These are phyloP conservation scores for Coregonus ussuriensis DNA, from an alignment of 2,797 vertebrate species.

Conservation along the genomic window DNA sequence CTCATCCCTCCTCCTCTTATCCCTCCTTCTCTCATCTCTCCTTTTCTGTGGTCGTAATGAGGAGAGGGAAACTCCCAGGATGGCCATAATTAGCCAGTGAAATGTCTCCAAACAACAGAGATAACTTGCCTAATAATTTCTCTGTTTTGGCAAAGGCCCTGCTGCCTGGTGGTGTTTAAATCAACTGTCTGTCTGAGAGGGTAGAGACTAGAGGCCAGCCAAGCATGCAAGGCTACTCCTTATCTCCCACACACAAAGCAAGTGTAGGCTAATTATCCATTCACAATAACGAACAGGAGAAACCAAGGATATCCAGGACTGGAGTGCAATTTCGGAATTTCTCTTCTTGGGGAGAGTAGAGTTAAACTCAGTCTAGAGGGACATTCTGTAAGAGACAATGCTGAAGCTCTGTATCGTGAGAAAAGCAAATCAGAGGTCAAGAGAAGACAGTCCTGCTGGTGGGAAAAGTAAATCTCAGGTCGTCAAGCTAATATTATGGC, in stretches of 20 bases:
- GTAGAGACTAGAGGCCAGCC: slow-evolving; percentile 21
- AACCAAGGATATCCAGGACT: slow-evolving; percentile 37
- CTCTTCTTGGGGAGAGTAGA: slow-evolving; percentile 18
- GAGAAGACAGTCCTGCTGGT: slow-evolving; percentile 62
- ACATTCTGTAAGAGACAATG: neutral
- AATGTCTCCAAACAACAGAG: slow-evolving; percentile 54
- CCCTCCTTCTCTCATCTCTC: neutral
- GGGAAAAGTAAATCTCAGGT: slow-evolving; percentile 74
- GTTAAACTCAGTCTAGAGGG: slow-evolving; percentile 12
- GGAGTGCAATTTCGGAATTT: slow-evolving; percentile 57
- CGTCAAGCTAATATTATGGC: slow-evolving; percentile 51
- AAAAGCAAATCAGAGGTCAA: slow-evolving; percentile 65
- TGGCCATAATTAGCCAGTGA: slow-evolving; percentile 53
- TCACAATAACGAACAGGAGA: slow-evolving; percentile 32
- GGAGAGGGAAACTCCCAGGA: slow-evolving; percentile 28
- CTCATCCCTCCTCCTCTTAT: slow-evolving; percentile 18
- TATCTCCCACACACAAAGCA: slow-evolving; percentile 52
- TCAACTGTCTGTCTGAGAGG: slow-evolving; percentile 14
- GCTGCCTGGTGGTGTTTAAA: slow-evolving; percentile 39
- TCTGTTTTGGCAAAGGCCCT: slow-evolving; percentile 46
- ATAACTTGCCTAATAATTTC: slow-evolving; percentile 55
- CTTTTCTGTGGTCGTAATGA: slow-evolving; percentile 16
- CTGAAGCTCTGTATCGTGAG: slow-evolving; percentile 49
- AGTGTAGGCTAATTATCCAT: slow-evolving; percentile 31
- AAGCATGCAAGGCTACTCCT: slow-evolving; percentile 57